Conservation (phyloP, 2,888 invertebrate genomes). For the Pasiphila rectangulata region DNA sequence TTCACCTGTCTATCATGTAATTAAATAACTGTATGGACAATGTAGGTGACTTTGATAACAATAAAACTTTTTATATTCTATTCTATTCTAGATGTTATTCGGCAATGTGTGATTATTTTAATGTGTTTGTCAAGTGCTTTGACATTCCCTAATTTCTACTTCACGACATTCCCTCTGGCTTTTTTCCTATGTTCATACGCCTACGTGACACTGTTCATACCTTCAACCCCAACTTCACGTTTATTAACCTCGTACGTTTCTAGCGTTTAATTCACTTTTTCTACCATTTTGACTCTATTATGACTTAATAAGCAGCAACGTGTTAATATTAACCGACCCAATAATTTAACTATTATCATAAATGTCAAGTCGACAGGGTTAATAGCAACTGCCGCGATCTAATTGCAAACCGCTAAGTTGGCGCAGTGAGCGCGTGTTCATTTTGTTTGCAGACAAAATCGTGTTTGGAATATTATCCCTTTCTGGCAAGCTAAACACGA, state of each 20-base stretch:
- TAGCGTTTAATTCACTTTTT: slow-evolving; percentile 26
- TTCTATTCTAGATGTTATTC: too few species aligned
- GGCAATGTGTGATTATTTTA: too few species aligned
- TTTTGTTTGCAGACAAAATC: not conserved
- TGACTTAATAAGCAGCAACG: slow-evolving; percentile 37
- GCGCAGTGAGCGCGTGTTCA: not conserved
- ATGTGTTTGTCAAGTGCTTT: too few species aligned
- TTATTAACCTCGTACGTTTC: not conserved
- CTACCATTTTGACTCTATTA: slow-evolving; percentile 27
- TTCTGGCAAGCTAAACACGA: too few species aligned
- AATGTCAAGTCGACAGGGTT: slow-evolving; percentile 12
- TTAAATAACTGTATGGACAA: too few species aligned
- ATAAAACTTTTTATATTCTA: too few species aligned
- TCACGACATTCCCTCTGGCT: too few species aligned
- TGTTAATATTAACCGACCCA: slow-evolving; percentile 15
- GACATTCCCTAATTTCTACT: too few species aligned
- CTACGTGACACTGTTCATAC: not conserved
- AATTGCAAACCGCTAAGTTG: slow-evolving; percentile 10
- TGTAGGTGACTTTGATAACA: too few species aligned
- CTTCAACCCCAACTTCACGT: not conserved
- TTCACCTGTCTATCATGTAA: too few species aligned
- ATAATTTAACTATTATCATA: slow-evolving; percentile 19
- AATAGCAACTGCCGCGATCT: slow-evolving; percentile 4
- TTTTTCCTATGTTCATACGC: too few species aligned
- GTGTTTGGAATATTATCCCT: not conserved